Percentiles rank a stretch among this genome's conserved stretches.
phyloP scores from a whole-genome alignment of 2,113 vertebrate genomes.

The Gymnarchus niloticus region DNA sequence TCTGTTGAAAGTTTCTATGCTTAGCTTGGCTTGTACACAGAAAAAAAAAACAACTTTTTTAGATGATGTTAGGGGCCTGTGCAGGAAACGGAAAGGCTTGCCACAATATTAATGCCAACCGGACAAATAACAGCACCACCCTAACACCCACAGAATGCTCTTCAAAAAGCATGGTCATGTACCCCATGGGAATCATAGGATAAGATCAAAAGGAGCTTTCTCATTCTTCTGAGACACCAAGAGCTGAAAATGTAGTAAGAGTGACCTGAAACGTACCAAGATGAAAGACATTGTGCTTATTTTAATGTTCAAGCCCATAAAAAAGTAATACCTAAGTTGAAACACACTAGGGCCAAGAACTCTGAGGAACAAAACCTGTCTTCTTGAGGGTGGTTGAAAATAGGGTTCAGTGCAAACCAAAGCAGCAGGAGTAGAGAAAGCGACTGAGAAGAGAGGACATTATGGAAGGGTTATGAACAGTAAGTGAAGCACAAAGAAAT shows the following conservation, averaged over 20 bases:
- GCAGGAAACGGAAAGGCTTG: not conserved
- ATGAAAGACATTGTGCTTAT: not conserved
- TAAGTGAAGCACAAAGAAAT: conserved; percentile 10
- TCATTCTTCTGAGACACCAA: not conserved
- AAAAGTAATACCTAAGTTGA: not conserved
- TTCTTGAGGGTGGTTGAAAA: not conserved
- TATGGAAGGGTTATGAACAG: not conserved
- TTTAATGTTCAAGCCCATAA: not conserved
- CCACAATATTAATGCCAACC: not conserved
- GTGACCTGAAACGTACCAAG: not conserved
- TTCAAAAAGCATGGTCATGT: not conserved
- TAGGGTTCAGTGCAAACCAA: not conserved
- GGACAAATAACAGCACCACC: not conserved
- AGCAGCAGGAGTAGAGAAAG: not conserved
- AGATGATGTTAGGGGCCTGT: not conserved
- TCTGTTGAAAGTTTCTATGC: not conserved
- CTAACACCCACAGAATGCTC: not conserved
- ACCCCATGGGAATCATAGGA: not conserved
- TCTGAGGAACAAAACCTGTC: not conserved
- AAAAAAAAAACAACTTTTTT: conserved; percentile 11
- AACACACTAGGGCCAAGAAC: not conserved
- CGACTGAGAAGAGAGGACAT: not conserved
- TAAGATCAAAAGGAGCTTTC: not conserved
- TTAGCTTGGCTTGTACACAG: not conserved
- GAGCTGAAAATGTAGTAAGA: not conserved